These are phyloP conservation scores for Cotesia chilonis DNA, from an alignment of 1,140 invertebrate genomes.

Conservation along the genomic window DNA sequence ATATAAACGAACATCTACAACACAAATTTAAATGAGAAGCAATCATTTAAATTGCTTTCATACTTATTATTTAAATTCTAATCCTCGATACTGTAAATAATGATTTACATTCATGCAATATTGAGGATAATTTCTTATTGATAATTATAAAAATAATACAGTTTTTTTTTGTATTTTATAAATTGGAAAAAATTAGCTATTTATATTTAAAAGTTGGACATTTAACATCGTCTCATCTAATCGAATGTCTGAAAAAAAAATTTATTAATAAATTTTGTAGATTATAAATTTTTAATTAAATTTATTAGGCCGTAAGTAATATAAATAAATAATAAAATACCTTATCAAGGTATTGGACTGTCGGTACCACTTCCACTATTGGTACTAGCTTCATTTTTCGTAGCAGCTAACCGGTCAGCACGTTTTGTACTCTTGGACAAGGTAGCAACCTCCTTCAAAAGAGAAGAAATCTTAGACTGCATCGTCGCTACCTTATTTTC, in stretches of 20 bases:
- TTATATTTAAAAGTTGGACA: constrained; percentile 47
- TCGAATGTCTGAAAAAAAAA: constrained; percentile 47
- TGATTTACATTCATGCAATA: neutral
- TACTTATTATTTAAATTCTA: neutral
- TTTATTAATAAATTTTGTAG: neutral
- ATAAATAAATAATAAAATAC: constrained; percentile 38
- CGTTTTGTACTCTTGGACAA: constrained; percentile 83
- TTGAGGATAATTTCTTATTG: constrained; percentile 39
- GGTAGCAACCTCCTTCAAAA: constrained; percentile 85
- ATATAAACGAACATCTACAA: neutral
- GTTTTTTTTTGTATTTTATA: constrained; percentile 47
- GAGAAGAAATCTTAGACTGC: constrained; percentile 78
- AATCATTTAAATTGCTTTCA: neutral
- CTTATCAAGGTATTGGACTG: constrained; percentile 71
- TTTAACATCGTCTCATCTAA: constrained; percentile 54
- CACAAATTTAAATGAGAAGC: neutral
- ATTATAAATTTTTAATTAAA: neutral
- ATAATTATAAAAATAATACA: constrained; percentile 66
- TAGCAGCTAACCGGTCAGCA: constrained; percentile 63
- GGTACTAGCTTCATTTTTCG: constrained; percentile 67
- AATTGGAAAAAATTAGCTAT: constrained; percentile 54
- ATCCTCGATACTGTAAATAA: neutral
- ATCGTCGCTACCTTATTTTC: constrained; percentile 82
- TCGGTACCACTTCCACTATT: constrained; percentile 81
- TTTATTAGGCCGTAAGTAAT: neutral